Percentiles rank a stretch among this genome's conserved stretches.
phyloP scores from a whole-genome alignment of 1,140 invertebrate genomes.

The Macrotrachela quadricornifera region DNA sequence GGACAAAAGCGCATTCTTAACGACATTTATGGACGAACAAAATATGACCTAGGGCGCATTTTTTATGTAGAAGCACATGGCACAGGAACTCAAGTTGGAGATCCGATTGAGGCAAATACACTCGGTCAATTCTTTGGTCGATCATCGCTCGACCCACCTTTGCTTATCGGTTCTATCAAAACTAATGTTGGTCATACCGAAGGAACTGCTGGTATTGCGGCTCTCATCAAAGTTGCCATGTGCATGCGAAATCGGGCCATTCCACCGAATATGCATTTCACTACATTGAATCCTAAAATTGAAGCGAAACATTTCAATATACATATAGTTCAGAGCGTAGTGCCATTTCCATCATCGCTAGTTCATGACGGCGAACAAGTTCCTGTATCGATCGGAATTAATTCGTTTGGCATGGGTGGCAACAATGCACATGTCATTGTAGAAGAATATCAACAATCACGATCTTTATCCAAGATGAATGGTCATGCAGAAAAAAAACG shows the following conservation, averaged over 20 bases:
- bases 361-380: too few species aligned
- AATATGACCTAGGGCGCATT: not conserved
- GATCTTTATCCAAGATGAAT: too few species aligned
- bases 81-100: not conserved
- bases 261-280: not conserved
- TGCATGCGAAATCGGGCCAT: not conserved
- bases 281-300: not conserved
- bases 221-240: not conserved
- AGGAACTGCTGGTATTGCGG: not conserved
- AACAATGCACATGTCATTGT: not conserved
- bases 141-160: not conserved
- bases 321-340: not conserved
- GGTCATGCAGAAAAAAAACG: too few species aligned
- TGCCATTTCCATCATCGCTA: not conserved
- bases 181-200: not conserved
- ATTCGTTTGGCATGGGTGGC: not conserved
- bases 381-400: not conserved
- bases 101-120: not conserved
- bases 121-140: not conserved
- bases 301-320: not conserved
- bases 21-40: not conserved
- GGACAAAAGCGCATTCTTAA: not conserved
- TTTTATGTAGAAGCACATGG: constrained; percentile 2
- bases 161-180: not conserved
- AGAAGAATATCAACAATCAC: not conserved